These are phyloP conservation scores for human (Homo sapiens) DNA, from an alignment of 2,113 vertebrate genomes.

Conservation along the genomic window GRCh38 chr13:37996501-37997000, in stretches of 20 bases:
- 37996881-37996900: not conserved
- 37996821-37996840: not conserved
- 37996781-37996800: not conserved
- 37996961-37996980: not conserved
- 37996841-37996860: not conserved
- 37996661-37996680: not conserved
- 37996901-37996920: not conserved
- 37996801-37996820: not conserved
- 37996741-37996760: not conserved
- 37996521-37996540: constrained; percentile 59
- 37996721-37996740: not conserved
- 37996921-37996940: not conserved
- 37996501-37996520: not conserved
- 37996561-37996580: constrained; percentile 64
- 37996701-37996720: not conserved
- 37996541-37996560: constrained; percentile 36
- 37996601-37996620: constrained; percentile 49
- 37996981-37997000: not conserved
- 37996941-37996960: not conserved
- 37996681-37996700: not conserved
- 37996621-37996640: not conserved
- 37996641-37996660: constrained; percentile 53
- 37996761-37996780: not conserved
- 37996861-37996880: not conserved
- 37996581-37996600: constrained; percentile 38